These are phyloP conservation scores for Megalops cyprinoides DNA, from an alignment of 2,797 vertebrate genomes.

Conservation along the genomic window DNA sequence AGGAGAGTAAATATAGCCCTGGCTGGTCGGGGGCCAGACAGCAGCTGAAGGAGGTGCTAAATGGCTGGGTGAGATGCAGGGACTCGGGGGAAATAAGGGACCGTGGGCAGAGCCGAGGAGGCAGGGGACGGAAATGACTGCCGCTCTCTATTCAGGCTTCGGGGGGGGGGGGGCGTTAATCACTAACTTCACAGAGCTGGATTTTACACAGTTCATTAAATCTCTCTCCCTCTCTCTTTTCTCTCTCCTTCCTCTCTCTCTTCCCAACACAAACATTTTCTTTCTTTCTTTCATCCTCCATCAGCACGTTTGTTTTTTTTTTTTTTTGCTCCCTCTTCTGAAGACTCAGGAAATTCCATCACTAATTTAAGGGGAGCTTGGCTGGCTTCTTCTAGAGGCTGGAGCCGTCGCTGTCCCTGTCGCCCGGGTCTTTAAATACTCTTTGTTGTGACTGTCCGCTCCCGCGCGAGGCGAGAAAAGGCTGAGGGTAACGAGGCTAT, in stretches of 20 bases:
- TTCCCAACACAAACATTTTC: neutral
- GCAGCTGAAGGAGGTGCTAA: neutral
- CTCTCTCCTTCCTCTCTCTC: neutral
- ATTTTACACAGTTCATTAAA: slow-evolving; percentile 10
- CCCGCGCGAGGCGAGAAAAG: no score
- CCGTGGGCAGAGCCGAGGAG: neutral
- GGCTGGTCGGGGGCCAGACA: neutral
- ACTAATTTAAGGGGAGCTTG: no score
- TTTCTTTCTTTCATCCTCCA: neutral
- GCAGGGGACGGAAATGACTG: neutral
- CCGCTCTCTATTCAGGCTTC: neutral
- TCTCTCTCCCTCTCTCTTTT: neutral
- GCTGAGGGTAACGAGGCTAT: no score
- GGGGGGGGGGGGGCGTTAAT: neutral
- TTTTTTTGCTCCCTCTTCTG: no score
- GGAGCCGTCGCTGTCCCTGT: no score
- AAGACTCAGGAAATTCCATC: no score
- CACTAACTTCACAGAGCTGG: slow-evolving; percentile 2
- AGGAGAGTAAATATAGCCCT: neutral
- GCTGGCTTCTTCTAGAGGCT: no score
- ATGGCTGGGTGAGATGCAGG: neutral
- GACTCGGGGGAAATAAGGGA: neutral
- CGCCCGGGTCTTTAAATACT: no score
- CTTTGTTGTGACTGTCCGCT: no score
- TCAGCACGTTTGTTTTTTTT: neutral